These are phyloP conservation scores for Amaurobius ferox DNA, from an alignment of 2,888 invertebrate genomes.

Conservation along the genomic window DNA sequence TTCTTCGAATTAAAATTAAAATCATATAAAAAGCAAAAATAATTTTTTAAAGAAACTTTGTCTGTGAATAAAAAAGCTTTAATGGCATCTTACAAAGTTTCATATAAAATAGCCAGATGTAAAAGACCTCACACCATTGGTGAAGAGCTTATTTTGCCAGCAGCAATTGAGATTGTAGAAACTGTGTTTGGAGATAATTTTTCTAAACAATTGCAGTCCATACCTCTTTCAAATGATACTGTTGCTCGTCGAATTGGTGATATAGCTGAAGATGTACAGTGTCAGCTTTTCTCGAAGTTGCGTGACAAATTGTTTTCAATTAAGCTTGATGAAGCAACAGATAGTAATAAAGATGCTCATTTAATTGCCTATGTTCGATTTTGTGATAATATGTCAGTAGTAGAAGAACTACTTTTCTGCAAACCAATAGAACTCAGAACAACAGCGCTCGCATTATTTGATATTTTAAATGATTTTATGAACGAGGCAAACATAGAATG, in stretches of 20 bases:
- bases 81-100: slow-evolving; percentile 40
- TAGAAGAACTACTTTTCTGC: slow-evolving; percentile 35
- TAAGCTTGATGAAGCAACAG: slow-evolving; percentile 12
- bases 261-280: slow-evolving; percentile 44
- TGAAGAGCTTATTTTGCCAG: slow-evolving; percentile 41
- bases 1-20: neutral
- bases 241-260: slow-evolving; percentile 36
- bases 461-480: slow-evolving; percentile 36
- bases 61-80: slow-evolving; percentile 41
- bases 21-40: slow-evolving; percentile 3
- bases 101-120: slow-evolving; percentile 59
- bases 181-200: slow-evolving; percentile 22
- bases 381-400: slow-evolving; percentile 29
- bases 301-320: slow-evolving; percentile 15
- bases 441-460: slow-evolving; percentile 30
- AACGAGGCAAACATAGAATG: slow-evolving; percentile 47
- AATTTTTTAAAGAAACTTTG: slow-evolving; percentile 6
- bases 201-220: slow-evolving; percentile 16
- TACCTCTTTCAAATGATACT: slow-evolving; percentile 43
- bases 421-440: slow-evolving; percentile 27
- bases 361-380: slow-evolving; percentile 25
- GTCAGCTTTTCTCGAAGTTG: slow-evolving; percentile 26
- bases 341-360: slow-evolving; percentile 34
- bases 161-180: slow-evolving; percentile 25
- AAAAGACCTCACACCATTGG: slow-evolving; percentile 49